Evolutionary conservation across 2,888 invertebrate genomes (phyloP), one percentile per base, ranked within the genome.

Genomic region (Bursaphelenchus okinawaensis): DNA sequence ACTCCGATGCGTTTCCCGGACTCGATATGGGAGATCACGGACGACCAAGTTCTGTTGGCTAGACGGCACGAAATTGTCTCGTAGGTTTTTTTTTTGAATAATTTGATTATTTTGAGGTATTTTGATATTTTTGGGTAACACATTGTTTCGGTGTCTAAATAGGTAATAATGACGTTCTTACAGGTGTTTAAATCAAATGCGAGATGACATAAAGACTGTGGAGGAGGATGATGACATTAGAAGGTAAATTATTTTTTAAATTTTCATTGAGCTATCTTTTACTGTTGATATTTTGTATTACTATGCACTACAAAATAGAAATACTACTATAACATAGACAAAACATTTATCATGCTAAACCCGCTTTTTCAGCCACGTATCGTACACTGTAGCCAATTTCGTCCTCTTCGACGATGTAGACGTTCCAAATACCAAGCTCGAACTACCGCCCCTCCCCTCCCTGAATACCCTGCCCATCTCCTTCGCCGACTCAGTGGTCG

Each of bases 301-400:
- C 27, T 51, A 22, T 29, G 28, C 20, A 20, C 55, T 24, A 12
- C 8, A 19, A 16, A 23, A 6, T 27, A 12, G 28, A 20, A 67
- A 27, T 19, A 20, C n/a, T 28, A n/a, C 19, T 62, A n/a, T 12
- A 8, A 40, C 61, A 19, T 60, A 29, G 16, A 31, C 19, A 20
- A 55, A n/a, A 16, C 28, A n/a, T 29, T 27, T 63, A 8, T 57
- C 9, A 19, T 24, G n/a, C n/a, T n/a, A n/a, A n/a, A n/a, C n/a
- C n/a, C n/a, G n/a, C n/a, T n/a, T n/a, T n/a, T 65, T 73, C 55
- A 77, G 77, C 7, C 80, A 80, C 60, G 79, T 80, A 23, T 75
- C 76, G n/a, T 80, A 75, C 58, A 79, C 78, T 7, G 79, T 79
- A 1, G 78, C 78, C 3, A 76, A 68, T 26, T 74, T 74, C 16